Percentiles rank a stretch among this genome's conserved stretches.
phyloP scores from a whole-genome alignment of 1,140 invertebrate species.

The Tribolium madens region DNA sequence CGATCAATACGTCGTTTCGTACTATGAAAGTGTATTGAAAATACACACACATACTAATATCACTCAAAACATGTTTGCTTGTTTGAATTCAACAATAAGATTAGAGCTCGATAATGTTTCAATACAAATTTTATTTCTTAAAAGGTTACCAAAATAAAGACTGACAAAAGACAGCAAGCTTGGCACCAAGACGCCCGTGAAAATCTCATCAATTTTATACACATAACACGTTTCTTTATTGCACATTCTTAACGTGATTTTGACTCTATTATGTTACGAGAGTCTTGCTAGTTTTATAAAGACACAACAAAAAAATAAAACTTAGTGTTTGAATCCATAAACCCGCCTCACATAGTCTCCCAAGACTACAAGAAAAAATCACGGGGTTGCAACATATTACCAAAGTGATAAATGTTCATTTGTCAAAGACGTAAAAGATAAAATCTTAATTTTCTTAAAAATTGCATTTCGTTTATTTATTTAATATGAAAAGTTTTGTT shows the following conservation, averaged over 20 bases:
- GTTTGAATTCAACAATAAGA: conserved; percentile 29
- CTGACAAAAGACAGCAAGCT: not conserved
- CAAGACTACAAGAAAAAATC: not conserved
- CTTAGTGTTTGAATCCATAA: not conserved
- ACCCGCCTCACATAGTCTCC: not conserved
- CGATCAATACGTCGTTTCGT: conserved; percentile 35
- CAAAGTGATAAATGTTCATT: not conserved
- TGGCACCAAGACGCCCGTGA: not conserved
- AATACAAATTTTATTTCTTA: conserved; percentile 34
- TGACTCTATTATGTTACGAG: not conserved
- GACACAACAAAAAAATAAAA: not conserved
- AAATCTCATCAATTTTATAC: not conserved
- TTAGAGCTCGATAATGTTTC: conserved; percentile 27
- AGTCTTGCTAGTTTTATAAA: no score
- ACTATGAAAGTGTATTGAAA: conserved; percentile 34
- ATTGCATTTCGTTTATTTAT: no score
- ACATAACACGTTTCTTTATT: not conserved
- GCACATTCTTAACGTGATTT: not conserved
- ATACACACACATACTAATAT: conserved; percentile 32
- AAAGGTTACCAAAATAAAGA: conserved; percentile 11
- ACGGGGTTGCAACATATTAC: not conserved
- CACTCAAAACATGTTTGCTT: conserved; percentile 39
- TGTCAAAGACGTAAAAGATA: no score
- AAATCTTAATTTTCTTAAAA: no score
- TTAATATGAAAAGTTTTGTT: no score